Evolutionary conservation across 1,140 invertebrate genomes (phyloP).

Genomic region (Idris sp.): DNA sequence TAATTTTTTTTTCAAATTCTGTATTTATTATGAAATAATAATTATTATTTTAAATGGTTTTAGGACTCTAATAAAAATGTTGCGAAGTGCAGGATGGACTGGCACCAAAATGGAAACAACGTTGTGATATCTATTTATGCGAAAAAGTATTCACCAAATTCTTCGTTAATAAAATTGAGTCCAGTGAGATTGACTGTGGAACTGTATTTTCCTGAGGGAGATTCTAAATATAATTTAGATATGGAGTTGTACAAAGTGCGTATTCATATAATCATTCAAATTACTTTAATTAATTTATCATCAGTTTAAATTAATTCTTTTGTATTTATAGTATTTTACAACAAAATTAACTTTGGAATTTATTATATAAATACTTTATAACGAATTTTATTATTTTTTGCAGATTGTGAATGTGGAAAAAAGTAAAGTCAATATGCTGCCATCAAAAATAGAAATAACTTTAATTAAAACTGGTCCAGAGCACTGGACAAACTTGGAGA

Average conservation of each 20-base stretch:
- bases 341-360: neutral
- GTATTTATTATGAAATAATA: too few relatives aligned
- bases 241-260: conserved; percentile 82
- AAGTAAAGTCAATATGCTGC: conserved; percentile 88
- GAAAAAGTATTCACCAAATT: conserved; percentile 90
- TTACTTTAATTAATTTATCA: too few relatives aligned
- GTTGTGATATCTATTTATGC: conserved; percentile 93
- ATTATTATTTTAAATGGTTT: too few relatives aligned
- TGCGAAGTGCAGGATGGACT: conserved; percentile 91
- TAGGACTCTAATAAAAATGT: conserved; percentile 62
- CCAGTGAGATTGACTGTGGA: conserved; percentile 88
- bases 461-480: conserved; percentile 91
- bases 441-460: conserved; percentile 97
- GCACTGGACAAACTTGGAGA: conserved; percentile 88
- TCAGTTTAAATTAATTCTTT: too few relatives aligned
- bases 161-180: conserved; percentile 89
- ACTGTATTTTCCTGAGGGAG: conserved; percentile 89
- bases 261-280: too few relatives aligned
- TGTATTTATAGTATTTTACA: too few relatives aligned
- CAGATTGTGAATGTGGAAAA: conserved; percentile 85
- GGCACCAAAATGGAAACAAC: conserved; percentile 91
- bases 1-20: conserved; percentile 14
- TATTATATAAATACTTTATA: too few relatives aligned
- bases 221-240: conserved; percentile 87
- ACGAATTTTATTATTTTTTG: conserved; percentile 56